Base-by-base conservation (phyloP, 2,797 vertebrate genomes). In the Uromys caudimaculatus region DNA sequence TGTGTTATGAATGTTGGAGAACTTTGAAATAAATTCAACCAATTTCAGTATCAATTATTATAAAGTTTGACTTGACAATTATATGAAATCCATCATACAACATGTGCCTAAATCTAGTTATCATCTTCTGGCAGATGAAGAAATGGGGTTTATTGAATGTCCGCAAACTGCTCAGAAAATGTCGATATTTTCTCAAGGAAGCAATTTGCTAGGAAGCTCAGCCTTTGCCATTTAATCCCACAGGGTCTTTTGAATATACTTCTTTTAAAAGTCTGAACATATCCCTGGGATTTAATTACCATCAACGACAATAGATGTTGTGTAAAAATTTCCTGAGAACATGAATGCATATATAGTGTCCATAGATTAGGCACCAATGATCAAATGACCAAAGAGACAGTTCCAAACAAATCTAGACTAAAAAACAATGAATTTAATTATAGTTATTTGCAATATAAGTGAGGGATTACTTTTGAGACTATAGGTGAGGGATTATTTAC, bases 11-110 rank as follows among this genome's bases (percentile, higher is more conserved):
- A 19, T 32, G 23, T 50, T 71, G 24, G 92, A 52, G 24, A 78
- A 24, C 60, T 91, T 92, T 94, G 21, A 92, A 81, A 95, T 69
- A 92, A 90, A 81, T 60, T 32, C 79, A 77, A n/a, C 56, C n/a
- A 83, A 89, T 94, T 84, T 91, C 44, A 14, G 11, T 58, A 75
- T 94, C n/a, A 54, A 21, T 64, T 24, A 79, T 71, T 27, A 83
- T 52, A 47, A 67, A n/a, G 58, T 54, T 41, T 83, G 50, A 56
- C 17, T 52, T 69, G 50, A 54, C 27, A 32, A 13, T 7, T 23
- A 52, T 47, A 0, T 91, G 1, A 60, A 17, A 35, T 35, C 13
- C 38, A 0, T 35, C 52, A 44, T 5, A 0, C 0, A 35, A 24
- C 6, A 35, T 13, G 38, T 14, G 9, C 23, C 8, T 23, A 38